These are phyloP conservation scores for Eristalinus sepulchralis DNA, from an alignment of 2,888 invertebrate genomes.

Conservation along the genomic window DNA sequence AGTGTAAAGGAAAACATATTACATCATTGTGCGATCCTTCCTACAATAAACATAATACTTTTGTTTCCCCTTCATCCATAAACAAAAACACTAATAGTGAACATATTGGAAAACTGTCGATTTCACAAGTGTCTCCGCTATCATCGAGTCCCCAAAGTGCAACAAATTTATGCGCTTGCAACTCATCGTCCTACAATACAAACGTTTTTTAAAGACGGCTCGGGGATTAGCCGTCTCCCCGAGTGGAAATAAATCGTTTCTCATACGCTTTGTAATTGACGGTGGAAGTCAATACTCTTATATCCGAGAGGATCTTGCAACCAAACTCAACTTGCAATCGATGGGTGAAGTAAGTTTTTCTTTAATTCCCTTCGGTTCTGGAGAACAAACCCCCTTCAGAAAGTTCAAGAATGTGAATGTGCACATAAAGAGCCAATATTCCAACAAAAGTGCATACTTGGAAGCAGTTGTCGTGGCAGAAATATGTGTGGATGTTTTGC, in stretches of 20 bases:
- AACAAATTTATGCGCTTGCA: not conserved
- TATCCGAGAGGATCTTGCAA: not conserved
- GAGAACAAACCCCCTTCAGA: not conserved
- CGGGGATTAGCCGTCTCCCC: conserved; percentile 15
- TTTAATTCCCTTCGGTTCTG: conserved; percentile 13
- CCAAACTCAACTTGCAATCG: not conserved
- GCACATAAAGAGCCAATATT: no score
- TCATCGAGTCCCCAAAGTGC: not conserved
- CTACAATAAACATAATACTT: not conserved
- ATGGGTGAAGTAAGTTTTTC: not conserved
- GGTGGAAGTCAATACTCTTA: conserved; percentile 9
- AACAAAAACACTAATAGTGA: not conserved
- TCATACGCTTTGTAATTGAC: conserved; percentile 7
- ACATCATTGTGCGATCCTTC: conserved; percentile 10
- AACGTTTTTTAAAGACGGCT: conserved; percentile 17
- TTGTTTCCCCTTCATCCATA: not conserved
- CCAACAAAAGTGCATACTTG: not conserved
- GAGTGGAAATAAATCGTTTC: conserved; percentile 5
- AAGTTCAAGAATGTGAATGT: conserved; percentile 9
- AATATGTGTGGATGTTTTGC: not conserved
- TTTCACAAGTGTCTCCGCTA: not conserved
- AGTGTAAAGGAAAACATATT: conserved; percentile 14
- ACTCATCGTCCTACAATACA: not conserved
- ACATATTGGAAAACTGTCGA: not conserved
- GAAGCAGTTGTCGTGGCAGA: conserved; percentile 1